Conservation (phyloP, 2,888 invertebrate species). For the Pachliopta kotzebuea region DNA sequence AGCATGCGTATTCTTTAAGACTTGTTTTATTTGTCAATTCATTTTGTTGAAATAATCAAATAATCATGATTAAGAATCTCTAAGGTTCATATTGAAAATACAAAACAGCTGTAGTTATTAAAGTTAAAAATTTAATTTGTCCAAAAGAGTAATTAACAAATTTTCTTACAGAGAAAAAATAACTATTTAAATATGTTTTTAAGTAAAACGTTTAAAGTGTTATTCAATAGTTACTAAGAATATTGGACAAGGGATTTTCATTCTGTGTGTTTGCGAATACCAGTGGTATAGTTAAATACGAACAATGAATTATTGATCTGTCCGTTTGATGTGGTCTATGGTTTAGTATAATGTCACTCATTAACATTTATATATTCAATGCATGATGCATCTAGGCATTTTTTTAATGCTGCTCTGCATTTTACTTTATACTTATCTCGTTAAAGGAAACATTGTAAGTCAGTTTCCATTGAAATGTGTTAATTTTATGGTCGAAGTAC, state of each 20-base stretch:
- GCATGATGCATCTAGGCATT: slow-evolving; percentile 11
- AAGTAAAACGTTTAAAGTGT: neutral
- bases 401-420: slow-evolving; percentile 12
- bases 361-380: slow-evolving; percentile 23
- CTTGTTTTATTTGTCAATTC: too few relatives aligned
- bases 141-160: too few relatives aligned
- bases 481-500: neutral
- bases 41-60: too few relatives aligned
- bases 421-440: neutral
- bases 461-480: neutral
- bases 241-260: slow-evolving; percentile 1
- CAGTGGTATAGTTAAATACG: slow-evolving; percentile 12
- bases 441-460: neutral
- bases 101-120: too few relatives aligned
- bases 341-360: slow-evolving; percentile 26
- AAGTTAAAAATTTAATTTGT: too few relatives aligned
- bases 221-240: neutral
- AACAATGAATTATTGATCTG: slow-evolving; percentile 26
- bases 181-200: neutral
- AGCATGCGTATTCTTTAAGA: too few relatives aligned
- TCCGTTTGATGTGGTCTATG: slow-evolving; percentile 23
- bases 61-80: too few relatives aligned
- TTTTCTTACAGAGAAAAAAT: too few relatives aligned
- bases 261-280: slow-evolving; percentile 11
- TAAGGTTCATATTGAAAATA: too few relatives aligned